Percentiles rank a stretch among this genome's conserved stretches.
phyloP scores from a whole-genome alignment of 2,888 invertebrate genomes.

The Ormyrus pomaceus region DNA sequence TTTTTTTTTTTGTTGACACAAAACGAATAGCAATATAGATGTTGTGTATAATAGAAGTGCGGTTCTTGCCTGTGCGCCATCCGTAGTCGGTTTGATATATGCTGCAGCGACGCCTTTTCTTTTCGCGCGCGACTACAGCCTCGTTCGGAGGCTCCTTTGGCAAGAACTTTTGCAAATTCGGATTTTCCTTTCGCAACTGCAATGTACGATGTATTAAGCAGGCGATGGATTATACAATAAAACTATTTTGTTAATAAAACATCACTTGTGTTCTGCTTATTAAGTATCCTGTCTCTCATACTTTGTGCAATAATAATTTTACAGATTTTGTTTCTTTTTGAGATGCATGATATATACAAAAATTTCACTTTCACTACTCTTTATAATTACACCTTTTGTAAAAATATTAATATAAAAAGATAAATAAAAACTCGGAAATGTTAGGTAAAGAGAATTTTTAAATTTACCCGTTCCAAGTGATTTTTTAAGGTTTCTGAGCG shows the following conservation, averaged over 20 bases:
- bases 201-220: constrained; percentile 58
- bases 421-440: background rate
- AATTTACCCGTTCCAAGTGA: constrained; percentile 21
- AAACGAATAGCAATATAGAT: constrained; percentile 7
- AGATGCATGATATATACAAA: no score
- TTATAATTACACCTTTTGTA: background rate
- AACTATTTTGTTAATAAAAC: constrained; percentile 52
- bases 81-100: constrained; percentile 63
- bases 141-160: constrained; percentile 60
- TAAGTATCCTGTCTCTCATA: no score
- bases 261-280: background rate
- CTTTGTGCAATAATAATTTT: no score
- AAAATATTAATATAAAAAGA: background rate
- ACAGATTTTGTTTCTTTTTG: no score
- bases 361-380: no score
- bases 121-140: constrained; percentile 59
- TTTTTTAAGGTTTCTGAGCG: constrained; percentile 7
- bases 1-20: background rate
- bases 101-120: constrained; percentile 59
- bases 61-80: constrained; percentile 56
- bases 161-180: constrained; percentile 56
- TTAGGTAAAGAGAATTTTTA: background rate
- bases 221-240: constrained; percentile 43
- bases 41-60: constrained; percentile 3
- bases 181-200: constrained; percentile 52